Evolutionary conservation across 2,797 vertebrate genomes (phyloP).

Genomic region (Enoplosus armatus): DNA sequence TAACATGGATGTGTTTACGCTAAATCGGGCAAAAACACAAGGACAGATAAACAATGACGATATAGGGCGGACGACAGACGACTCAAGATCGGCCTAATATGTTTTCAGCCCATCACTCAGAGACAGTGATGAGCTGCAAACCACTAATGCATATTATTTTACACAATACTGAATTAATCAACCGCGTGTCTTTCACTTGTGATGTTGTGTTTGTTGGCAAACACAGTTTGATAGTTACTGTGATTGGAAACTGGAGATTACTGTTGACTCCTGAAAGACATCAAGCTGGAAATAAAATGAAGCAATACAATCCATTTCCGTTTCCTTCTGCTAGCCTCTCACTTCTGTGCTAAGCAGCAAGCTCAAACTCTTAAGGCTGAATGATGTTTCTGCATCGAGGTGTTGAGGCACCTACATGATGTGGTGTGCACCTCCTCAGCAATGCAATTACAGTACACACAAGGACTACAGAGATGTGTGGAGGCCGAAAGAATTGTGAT

Average conservation of each 20-base stretch:
- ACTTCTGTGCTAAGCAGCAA: constrained; percentile 48
- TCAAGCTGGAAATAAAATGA: constrained; percentile 41
- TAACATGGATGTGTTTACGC: constrained; percentile 60
- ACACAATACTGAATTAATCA: constrained; percentile 40
- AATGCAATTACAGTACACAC: constrained; percentile 68
- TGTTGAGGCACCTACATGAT: constrained; percentile 42
- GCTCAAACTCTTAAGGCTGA: constrained; percentile 50
- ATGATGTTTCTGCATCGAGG: constrained; percentile 41
- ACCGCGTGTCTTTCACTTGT: constrained; percentile 1
- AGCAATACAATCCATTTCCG: constrained; percentile 30
- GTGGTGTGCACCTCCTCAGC: constrained; percentile 49
- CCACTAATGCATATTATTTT: constrained; percentile 26
- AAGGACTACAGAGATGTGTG: constrained; percentile 46
- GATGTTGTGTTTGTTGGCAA: constrained; percentile 27
- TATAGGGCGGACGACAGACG: constrained; percentile 47
- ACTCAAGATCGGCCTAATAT: constrained; percentile 22
- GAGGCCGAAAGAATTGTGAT: constrained; percentile 43
- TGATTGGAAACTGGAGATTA: constrained; percentile 39
- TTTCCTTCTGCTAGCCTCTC: constrained; percentile 29
- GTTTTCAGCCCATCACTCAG: constrained; percentile 37
- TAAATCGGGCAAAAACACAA: constrained; percentile 43
- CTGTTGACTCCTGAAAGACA: constrained; percentile 42
- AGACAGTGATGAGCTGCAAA: constrained; percentile 35
- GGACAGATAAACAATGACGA: constrained; percentile 52
- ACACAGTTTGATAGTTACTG: constrained; percentile 24